Conservation (phyloP, 2,113 vertebrate species). For the Planiliza haematocheilus region DNA sequence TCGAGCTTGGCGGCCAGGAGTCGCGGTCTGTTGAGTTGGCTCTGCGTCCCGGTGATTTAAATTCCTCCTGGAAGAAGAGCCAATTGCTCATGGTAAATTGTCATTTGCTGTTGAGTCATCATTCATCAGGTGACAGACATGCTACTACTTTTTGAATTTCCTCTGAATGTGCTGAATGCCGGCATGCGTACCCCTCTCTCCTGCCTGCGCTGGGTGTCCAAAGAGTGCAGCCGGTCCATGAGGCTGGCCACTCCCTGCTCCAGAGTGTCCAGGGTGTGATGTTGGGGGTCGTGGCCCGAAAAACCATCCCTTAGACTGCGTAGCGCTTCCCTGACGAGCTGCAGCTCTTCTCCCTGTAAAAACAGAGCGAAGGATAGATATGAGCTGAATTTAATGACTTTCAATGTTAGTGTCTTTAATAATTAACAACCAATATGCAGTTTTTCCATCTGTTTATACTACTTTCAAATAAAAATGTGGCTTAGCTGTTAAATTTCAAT, state of each 20-base stretch:
- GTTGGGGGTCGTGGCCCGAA: slow-evolving; percentile 94
- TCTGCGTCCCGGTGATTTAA: slow-evolving; percentile 87
- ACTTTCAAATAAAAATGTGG: too few relatives aligned
- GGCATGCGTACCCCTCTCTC: slow-evolving; percentile 85
- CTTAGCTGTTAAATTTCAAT: too few relatives aligned
- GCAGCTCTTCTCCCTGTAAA: slow-evolving; percentile 89
- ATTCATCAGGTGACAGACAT: slow-evolving; percentile 8
- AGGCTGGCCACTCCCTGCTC: slow-evolving; percentile 95
- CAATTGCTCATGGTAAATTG: slow-evolving; percentile 41
- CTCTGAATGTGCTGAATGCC: neutral
- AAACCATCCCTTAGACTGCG: slow-evolving; percentile 95
- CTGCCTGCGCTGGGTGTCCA: slow-evolving; percentile 88
- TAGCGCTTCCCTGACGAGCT: slow-evolving; percentile 93
- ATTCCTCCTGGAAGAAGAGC: slow-evolving; percentile 81
- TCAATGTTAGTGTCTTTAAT: too few relatives aligned
- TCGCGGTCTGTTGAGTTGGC: slow-evolving; percentile 88
- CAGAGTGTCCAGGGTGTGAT: slow-evolving; percentile 96
- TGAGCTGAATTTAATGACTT: too few relatives aligned
- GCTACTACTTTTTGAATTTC: slow-evolving; percentile 27
- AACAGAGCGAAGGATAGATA: too few relatives aligned
- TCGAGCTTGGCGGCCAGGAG: slow-evolving; percentile 93
- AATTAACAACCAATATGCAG: too few relatives aligned
- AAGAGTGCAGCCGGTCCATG: slow-evolving; percentile 89
- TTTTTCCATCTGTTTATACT: too few relatives aligned
- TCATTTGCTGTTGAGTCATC: slow-evolving; percentile 27